Evolutionary conservation across 2,888 invertebrate genomes (phyloP), one percentile per base, ranked within the genome.

Genomic region (Epinotia brunnichana): DNA sequence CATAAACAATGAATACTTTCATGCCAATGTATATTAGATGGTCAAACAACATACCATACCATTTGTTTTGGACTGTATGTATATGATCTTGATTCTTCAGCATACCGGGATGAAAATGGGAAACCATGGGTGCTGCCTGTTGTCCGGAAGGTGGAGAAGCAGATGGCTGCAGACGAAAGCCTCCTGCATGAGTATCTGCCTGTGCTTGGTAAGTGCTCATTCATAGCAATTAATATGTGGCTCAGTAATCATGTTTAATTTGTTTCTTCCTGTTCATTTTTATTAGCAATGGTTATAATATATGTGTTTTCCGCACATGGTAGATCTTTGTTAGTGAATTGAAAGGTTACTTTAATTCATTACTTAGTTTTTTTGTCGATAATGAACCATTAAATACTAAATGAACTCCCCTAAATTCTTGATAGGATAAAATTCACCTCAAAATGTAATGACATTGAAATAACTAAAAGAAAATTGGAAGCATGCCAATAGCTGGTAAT

Each of bases 51-150:
- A n/a, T n/a, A n/a, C n/a, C n/a, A n/a, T n/a, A 44, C 15, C 44
- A 13, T 44, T 44, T 13, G 15, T 13, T 44, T 44, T 44, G 2
- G 3, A 48, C 44, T 44, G 13, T 48, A 44, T 44, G 2, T 11
- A 15, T 4, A 44, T 44, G n/a, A 48, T 35, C n/a, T 48, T 44
- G 44, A 4, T 15, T 74, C 82, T 80, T 3, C 85, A 98, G 99
- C 99, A 5, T 99, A 99, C 89, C 95, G 99, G 81, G 97, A 97
- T 73, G 96, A 97, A 80, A 96, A 97, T 81, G 98, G 98, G 1
- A 97, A 98, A 86, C 99, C 99, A 69, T 99, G 99, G 99, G 98
- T 99, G 0, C 90, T 99, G 78, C 99, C 99, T 1, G 98, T 99
- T 51, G 99, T 99, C 3, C 94, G 96, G 48, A 96, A 97, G 85